Conservation (phyloP, 2,888 invertebrate genomes). For the Asteroscopus sphinx region DNA sequence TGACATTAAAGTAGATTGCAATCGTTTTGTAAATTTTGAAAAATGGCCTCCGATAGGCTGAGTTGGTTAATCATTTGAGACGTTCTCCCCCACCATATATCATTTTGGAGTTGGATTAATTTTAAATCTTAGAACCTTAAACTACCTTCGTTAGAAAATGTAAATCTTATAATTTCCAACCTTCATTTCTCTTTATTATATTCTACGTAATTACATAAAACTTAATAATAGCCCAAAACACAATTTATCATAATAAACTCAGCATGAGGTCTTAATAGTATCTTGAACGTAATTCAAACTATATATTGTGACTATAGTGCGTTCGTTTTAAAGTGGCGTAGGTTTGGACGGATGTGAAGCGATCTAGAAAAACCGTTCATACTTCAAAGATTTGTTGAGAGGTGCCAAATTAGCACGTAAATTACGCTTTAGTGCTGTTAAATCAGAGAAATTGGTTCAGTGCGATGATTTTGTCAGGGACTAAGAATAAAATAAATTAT, state of each 20-base stretch:
- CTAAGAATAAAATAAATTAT: no score
- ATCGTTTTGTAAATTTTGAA: no score
- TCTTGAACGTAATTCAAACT: slow-evolving; percentile 29
- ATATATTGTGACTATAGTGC: slow-evolving; percentile 16
- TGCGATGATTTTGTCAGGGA: no score
- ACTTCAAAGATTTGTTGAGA: not conserved
- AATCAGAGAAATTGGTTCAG: not conserved
- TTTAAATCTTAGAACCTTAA: not conserved
- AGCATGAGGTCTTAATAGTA: slow-evolving; percentile 21
- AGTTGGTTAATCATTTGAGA: no score
- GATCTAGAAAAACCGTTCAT: slow-evolving; percentile 31
- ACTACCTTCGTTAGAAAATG: slow-evolving; percentile 23
- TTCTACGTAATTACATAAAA: slow-evolving; percentile 37
- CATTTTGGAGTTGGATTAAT: no score
- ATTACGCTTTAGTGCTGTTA: not conserved
- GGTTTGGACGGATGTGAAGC: slow-evolving; percentile 10
- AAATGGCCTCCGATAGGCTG: no score
- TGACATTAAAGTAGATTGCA: no score
- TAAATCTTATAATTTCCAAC: slow-evolving; percentile 36
- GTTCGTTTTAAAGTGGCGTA: slow-evolving; percentile 14
- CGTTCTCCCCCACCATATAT: no score
- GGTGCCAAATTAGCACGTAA: slow-evolving; percentile 18
- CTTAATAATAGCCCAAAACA: slow-evolving; percentile 35
- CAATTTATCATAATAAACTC: slow-evolving; percentile 51
- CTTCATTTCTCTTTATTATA: slow-evolving; percentile 44